Conservation (phyloP, 2,797 vertebrate species). For the Cyprinella venusta region DNA sequence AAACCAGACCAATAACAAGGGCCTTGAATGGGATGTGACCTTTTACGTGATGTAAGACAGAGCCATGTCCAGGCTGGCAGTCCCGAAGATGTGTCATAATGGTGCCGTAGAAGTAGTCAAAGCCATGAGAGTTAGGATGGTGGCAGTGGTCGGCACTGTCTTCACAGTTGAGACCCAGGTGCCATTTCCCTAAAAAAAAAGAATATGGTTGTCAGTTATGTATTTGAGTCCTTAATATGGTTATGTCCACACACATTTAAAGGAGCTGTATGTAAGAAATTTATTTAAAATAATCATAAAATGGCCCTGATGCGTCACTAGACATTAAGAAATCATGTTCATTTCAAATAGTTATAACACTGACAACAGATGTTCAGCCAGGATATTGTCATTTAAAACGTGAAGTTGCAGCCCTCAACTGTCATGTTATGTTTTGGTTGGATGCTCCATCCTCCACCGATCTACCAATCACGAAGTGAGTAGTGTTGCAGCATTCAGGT, state of each 20-base stretch:
- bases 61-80: conserved; percentile 83
- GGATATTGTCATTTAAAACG: too few relatives aligned
- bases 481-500: too few relatives aligned
- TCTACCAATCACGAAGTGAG: too few relatives aligned
- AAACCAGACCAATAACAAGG: conserved; percentile 53
- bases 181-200: conserved; percentile 86
- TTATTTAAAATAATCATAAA: too few relatives aligned
- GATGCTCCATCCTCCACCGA: too few relatives aligned
- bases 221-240: not conserved
- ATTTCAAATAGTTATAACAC: too few relatives aligned
- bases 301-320: too few relatives aligned
- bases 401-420: too few relatives aligned
- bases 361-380: too few relatives aligned
- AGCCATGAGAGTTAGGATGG: conserved; percentile 87
- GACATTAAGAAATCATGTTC: too few relatives aligned
- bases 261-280: too few relatives aligned
- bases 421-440: too few relatives aligned
- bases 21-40: conserved; percentile 60
- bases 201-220: not conserved
- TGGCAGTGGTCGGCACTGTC: conserved; percentile 85
- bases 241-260: not conserved
- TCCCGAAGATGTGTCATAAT: conserved; percentile 85
- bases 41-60: conserved; percentile 69
- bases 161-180: conserved; percentile 87
- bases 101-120: conserved; percentile 88